Evolutionary conservation across 2,797 vertebrate genomes (phyloP).

Genomic region (Eulemur mongoz): DNA sequence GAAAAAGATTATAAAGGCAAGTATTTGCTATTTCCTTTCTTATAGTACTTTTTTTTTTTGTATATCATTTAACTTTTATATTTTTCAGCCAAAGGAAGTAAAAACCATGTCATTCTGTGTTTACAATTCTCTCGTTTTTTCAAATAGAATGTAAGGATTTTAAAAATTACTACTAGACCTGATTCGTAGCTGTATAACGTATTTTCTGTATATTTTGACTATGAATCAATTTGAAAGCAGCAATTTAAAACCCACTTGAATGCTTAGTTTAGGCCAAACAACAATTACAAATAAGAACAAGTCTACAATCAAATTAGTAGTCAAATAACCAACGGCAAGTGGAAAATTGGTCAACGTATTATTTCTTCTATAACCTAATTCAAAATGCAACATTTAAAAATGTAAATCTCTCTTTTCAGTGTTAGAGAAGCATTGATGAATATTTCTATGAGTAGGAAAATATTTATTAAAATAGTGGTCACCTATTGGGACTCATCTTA

Average conservation of each 20-base stretch:
- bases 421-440: conserved; percentile 84
- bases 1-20: background rate
- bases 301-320: conserved; percentile 93
- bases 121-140: conserved; percentile 16
- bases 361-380: conserved; percentile 84
- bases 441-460: conserved; percentile 93
- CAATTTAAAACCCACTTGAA: conserved; percentile 66
- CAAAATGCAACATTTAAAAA: conserved; percentile 87
- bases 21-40: background rate
- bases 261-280: conserved; percentile 84
- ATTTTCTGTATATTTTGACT: conserved; percentile 71
- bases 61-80: background rate
- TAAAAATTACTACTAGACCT: background rate
- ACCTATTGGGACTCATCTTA: conserved; percentile 88
- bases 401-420: conserved; percentile 92
- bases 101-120: background rate
- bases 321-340: conserved; percentile 95
- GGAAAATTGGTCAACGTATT: conserved; percentile 87
- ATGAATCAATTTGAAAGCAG: conserved; percentile 67
- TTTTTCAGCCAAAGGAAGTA: background rate
- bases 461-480: conserved; percentile 88
- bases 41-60: background rate
- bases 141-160: background rate
- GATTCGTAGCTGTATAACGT: background rate
- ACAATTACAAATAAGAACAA: conserved; percentile 77